Percentiles rank a stretch among this genome's conserved stretches.
Conservation (phyloP, 2,797 vertebrate species). For the Ptychobarbus kaznakovi region DNA sequence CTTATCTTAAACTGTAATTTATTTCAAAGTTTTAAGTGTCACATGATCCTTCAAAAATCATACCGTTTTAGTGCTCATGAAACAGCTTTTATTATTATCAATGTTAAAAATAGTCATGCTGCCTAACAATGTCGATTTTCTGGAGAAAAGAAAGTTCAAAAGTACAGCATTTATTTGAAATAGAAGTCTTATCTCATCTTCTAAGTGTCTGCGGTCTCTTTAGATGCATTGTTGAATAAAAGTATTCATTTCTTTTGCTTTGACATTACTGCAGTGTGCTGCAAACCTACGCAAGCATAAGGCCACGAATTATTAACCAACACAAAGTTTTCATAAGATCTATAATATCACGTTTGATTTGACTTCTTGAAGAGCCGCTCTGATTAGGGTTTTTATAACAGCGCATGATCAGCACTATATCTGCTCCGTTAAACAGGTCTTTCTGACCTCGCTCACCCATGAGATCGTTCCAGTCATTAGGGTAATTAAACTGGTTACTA, state of each 20-base stretch:
- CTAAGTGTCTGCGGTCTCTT: background rate
- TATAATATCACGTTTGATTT: constrained; percentile 32
- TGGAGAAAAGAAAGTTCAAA: background rate
- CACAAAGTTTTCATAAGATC: constrained; percentile 43
- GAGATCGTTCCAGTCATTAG: constrained; percentile 44
- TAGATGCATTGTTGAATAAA: background rate
- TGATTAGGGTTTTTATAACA: constrained; percentile 42
- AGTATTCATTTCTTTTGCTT: background rate
- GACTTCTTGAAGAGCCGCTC: constrained; percentile 12
- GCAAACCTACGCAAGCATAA: constrained; percentile 18
- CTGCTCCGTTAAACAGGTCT: constrained; percentile 49
- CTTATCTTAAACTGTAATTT: no score
- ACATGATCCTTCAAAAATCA: no score
- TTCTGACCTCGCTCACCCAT: constrained; percentile 50
- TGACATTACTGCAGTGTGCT: background rate
- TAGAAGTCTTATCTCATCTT: background rate
- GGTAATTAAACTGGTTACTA: constrained; percentile 51
- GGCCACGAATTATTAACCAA: constrained; percentile 32
- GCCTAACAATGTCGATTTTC: no score
- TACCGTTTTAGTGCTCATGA: background rate
- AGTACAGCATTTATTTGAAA: background rate
- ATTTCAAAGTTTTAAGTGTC: no score
- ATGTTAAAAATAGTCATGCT: background rate
- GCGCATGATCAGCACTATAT: constrained; percentile 42
- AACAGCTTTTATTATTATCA: no score